Evolutionary conservation across 2,888 invertebrate species (phyloP).

Genomic region (Uloborus plumipes): DNA sequence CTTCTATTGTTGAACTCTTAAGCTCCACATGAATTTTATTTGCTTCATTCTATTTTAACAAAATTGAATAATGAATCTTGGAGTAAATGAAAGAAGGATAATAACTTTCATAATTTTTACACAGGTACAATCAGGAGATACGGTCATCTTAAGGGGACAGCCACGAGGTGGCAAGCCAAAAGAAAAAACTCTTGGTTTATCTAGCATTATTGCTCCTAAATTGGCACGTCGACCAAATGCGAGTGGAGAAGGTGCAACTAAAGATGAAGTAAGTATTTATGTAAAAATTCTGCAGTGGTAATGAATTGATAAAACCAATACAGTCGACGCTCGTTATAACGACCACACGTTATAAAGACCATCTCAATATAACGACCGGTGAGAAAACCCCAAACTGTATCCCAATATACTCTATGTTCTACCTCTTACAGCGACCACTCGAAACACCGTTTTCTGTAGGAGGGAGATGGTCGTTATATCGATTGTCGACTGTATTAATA

Average conservation of each 20-base stretch:
- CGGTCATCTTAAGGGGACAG: conserved; percentile 85
- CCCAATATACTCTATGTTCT: too few relatives aligned
- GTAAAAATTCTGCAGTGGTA: too few relatives aligned
- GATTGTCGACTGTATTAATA: too few relatives aligned
- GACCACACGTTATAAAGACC: too few relatives aligned
- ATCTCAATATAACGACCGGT: too few relatives aligned
- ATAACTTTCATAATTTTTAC: conserved; percentile 67
- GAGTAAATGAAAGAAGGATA: neutral
- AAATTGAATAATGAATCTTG: neutral
- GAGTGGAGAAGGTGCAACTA: conserved; percentile 70
- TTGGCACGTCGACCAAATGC: conserved; percentile 82
- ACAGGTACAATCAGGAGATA: conserved; percentile 96
- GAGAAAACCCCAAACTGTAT: too few relatives aligned
- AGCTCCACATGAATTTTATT: neutral
- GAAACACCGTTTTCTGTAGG: too few relatives aligned
- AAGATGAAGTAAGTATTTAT: conserved; percentile 71
- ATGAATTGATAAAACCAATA: too few relatives aligned
- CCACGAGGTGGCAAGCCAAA: conserved; percentile 86
- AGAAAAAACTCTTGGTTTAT: conserved; percentile 91
- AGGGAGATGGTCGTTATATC: too few relatives aligned
- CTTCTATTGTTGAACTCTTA: too few relatives aligned
- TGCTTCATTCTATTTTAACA: neutral
- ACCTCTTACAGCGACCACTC: too few relatives aligned
- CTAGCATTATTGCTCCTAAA: conserved; percentile 92
- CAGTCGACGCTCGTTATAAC: too few relatives aligned